Conservation (phyloP, 2,888 invertebrate species). For the Spodoptera exigua region DNA sequence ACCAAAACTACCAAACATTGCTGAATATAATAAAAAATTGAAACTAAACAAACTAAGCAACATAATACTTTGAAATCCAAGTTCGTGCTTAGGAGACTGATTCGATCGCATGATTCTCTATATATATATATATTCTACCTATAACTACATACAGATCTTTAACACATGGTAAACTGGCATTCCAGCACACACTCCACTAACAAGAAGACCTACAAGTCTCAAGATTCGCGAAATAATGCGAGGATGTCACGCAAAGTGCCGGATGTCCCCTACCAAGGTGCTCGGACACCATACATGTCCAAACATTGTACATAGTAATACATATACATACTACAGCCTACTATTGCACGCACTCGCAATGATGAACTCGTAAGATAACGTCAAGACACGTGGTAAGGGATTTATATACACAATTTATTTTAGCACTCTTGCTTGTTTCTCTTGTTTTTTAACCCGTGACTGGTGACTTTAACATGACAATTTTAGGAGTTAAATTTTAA, state of each 20-base stretch:
- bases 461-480: not conserved
- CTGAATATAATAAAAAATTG: too few relatives aligned
- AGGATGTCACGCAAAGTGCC: slow-evolving; percentile 60
- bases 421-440: slow-evolving; percentile 19
- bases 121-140: not conserved
- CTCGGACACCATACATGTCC: slow-evolving; percentile 48
- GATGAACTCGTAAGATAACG: slow-evolving; percentile 55
- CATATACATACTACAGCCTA: slow-evolving; percentile 33
- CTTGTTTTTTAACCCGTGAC: not conserved
- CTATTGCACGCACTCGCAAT: slow-evolving; percentile 46
- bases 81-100: not conserved
- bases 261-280: slow-evolving; percentile 49
- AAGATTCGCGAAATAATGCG: slow-evolving; percentile 53
- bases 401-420: slow-evolving; percentile 58
- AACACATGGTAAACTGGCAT: slow-evolving; percentile 39
- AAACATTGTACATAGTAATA: slow-evolving; percentile 48
- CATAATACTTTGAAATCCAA: not conserved
- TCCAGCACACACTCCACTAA: slow-evolving; percentile 46
- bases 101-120: slow-evolving; percentile 6
- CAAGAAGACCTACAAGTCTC: slow-evolving; percentile 54
- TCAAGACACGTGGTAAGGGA: slow-evolving; percentile 52
- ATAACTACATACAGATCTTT: slow-evolving; percentile 2
- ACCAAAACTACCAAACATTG: too few relatives aligned
- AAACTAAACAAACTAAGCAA: too few relatives aligned
- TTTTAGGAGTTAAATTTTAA: slow-evolving; percentile 25